Conservation (phyloP, 2,797 vertebrate genomes). For the Chaunax sp. region DNA sequence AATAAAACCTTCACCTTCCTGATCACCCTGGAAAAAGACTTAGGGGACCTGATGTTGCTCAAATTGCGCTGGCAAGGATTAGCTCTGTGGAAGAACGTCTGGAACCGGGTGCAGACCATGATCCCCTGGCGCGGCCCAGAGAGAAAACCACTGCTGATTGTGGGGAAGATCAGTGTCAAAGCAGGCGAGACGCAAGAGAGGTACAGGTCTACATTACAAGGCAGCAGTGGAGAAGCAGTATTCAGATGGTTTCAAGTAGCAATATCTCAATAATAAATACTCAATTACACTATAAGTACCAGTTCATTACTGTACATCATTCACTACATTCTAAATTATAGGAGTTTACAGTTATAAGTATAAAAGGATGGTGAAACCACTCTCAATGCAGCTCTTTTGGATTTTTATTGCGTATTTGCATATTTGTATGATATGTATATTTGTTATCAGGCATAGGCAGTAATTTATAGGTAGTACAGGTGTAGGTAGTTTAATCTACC, state of each 20-base stretch:
- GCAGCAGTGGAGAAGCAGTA: neutral
- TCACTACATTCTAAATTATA: neutral
- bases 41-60: conserved; percentile 90
- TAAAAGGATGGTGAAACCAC: no score
- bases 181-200: conserved; percentile 92
- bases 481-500: no score
- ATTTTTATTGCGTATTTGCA: no score
- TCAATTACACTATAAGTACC: neutral
- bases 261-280: conserved; percentile 2
- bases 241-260: neutral
- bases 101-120: conserved; percentile 88
- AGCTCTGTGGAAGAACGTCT: conserved; percentile 88
- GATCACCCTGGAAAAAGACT: conserved; percentile 89
- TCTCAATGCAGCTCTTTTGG: no score
- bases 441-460: no score
- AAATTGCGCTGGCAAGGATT: conserved; percentile 88
- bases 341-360: neutral
- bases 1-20: conserved; percentile 93
- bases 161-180: conserved; percentile 88
- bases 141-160: conserved; percentile 79
- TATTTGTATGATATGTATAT: no score
- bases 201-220: conserved; percentile 72
- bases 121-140: conserved; percentile 83
- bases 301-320: neutral
- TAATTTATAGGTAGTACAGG: no score